Conservation (phyloP, 2,113 vertebrate species). For the Corythoichthys haematopterus region DNA sequence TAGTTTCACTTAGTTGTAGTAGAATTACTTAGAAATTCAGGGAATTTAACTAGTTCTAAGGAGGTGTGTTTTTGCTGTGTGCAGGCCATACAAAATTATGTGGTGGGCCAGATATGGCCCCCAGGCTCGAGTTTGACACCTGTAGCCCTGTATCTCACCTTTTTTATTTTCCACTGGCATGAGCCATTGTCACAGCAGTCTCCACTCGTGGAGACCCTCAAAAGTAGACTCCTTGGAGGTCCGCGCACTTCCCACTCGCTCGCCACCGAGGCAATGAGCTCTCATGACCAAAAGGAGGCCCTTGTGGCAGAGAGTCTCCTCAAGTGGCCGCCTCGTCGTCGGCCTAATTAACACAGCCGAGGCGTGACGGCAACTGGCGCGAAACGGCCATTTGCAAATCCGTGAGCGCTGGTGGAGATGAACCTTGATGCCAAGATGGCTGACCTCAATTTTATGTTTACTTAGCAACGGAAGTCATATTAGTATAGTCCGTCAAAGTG, state of each 20-base stretch:
- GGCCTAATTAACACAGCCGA: constrained; percentile 72
- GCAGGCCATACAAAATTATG: too few species aligned
- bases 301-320: constrained; percentile 65
- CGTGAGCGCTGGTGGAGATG: constrained; percentile 61
- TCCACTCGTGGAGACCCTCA: constrained; percentile 26
- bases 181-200: not conserved
- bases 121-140: too few species aligned
- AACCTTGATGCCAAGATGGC: constrained; percentile 62
- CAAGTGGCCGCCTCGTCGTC: constrained; percentile 64
- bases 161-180: too few species aligned
- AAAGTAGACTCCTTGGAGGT: constrained; percentile 23
- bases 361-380: constrained; percentile 72
- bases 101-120: too few species aligned
- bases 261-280: constrained; percentile 56
- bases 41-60: too few species aligned
- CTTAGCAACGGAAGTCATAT: too few species aligned
- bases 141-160: too few species aligned
- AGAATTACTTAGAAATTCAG: too few species aligned
- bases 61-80: too few species aligned
- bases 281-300: constrained; percentile 55
- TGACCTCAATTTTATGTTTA: constrained; percentile 61
- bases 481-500: too few species aligned
- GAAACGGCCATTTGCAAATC: constrained; percentile 61
- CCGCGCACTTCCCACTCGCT: constrained; percentile 26
- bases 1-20: too few species aligned